These are phyloP conservation scores for Pogonognathellus flavescens DNA, from an alignment of 1,140 invertebrate genomes.

Conservation along the genomic window DNA sequence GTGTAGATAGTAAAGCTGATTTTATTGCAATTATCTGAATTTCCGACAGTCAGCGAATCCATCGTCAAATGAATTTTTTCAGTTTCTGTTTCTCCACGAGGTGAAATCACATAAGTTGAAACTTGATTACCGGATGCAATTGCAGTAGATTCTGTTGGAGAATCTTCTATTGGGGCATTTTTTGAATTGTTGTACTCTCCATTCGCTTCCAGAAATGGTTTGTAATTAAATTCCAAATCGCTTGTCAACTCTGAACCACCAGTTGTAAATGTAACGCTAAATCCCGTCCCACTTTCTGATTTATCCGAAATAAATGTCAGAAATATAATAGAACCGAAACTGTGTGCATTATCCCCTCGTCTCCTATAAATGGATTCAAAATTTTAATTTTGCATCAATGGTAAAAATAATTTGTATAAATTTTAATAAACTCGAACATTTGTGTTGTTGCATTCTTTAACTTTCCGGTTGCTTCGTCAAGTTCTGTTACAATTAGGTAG, in stretches of 20 bases:
- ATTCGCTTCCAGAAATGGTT: neutral
- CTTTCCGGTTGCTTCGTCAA: neutral
- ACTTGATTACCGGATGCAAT: neutral
- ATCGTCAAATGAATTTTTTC: neutral
- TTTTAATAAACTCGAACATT: neutral
- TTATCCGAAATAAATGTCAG: slow-evolving; percentile 19
- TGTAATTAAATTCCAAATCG: neutral
- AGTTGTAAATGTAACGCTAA: neutral
- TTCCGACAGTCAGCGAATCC: neutral
- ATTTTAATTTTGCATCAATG: too few species aligned
- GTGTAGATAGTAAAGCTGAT: neutral
- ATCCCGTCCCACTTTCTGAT: neutral
- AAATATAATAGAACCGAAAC: slow-evolving; percentile 4
- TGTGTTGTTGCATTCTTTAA: neutral
- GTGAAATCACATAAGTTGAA: neutral
- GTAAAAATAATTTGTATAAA: too few species aligned
- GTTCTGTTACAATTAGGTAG: slow-evolving; percentile 10
- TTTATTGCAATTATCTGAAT: neutral
- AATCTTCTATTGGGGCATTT: neutral
- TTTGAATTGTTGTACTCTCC: neutral
- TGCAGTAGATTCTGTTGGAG: too few species aligned
- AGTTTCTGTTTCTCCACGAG: neutral
- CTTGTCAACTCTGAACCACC: neutral
- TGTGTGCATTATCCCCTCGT: neutral
- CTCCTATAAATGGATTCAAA: neutral